A percentile compares a stretch with the other conserved stretches of the same genome.
phyloP scores from a whole-genome alignment of 2,113 vertebrate species.

The Odontesthes bonariensis region DNA sequence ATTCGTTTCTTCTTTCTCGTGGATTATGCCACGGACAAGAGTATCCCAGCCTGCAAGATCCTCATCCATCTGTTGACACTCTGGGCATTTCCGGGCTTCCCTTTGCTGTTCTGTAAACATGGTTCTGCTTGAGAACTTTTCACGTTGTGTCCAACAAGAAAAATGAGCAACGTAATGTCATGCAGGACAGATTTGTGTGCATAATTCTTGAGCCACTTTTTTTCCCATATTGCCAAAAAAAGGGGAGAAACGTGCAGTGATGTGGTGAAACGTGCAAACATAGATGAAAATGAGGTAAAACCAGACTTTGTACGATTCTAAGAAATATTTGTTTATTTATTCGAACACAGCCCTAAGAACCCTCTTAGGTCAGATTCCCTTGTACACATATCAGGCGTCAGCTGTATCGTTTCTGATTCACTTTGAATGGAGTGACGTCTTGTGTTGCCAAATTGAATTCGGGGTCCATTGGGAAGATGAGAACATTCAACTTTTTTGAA shows the following conservation, averaged over 20 bases:
- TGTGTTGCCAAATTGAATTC: no score
- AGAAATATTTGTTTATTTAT: neutral
- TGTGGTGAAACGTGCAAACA: neutral
- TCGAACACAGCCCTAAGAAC: neutral
- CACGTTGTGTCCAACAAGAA: neutral
- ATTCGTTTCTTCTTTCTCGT: conserved; percentile 32
- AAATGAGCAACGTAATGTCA: neutral
- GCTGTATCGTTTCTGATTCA: no score
- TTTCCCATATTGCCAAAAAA: no score
- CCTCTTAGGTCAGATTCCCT: neutral
- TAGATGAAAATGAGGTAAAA: neutral
- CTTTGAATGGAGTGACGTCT: no score
- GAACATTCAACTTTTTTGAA: no score
- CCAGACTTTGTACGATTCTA: neutral
- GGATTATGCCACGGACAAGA: conserved; percentile 28
- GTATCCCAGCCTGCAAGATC: conserved; percentile 60
- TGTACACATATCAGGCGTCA: neutral
- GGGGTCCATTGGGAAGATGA: no score
- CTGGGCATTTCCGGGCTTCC: conserved; percentile 43
- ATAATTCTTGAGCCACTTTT: neutral
- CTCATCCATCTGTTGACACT: conserved; percentile 65
- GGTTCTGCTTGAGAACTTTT: conserved; percentile 10
- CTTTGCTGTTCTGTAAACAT: conserved; percentile 44
- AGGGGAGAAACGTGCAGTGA: neutral
- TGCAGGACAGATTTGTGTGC: neutral